Evolutionary conservation across 2,797 vertebrate species (phyloP).

Genomic region (Mus spretus): DNA sequence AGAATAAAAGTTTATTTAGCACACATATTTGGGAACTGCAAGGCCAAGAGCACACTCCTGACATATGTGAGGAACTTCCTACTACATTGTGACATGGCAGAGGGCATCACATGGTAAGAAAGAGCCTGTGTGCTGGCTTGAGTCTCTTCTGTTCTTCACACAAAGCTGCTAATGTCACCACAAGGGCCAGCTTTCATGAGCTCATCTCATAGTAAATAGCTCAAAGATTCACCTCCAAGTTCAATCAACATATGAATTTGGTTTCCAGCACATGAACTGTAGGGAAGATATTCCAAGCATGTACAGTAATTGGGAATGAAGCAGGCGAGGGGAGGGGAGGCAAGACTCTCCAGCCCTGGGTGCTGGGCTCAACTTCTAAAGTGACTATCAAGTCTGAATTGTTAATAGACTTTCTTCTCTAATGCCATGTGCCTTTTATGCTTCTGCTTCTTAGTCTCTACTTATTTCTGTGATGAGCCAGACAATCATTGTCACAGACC

Average conservation of each 20-base stretch:
- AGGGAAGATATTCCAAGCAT: background rate
- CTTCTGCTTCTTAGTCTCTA: background rate
- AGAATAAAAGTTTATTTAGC: background rate
- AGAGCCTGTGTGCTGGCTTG: background rate
- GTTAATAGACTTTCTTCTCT: background rate
- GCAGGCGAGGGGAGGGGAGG: background rate
- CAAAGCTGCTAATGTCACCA: background rate
- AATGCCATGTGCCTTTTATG: background rate
- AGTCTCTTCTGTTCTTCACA: background rate
- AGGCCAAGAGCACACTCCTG: background rate
- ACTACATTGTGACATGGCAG: background rate
- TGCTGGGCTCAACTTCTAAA: background rate
- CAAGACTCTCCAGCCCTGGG: too few species aligned
- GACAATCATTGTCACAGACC: background rate
- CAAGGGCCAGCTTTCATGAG: background rate
- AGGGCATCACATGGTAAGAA: background rate
- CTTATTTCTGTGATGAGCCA: background rate
- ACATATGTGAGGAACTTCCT: background rate
- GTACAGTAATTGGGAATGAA: background rate
- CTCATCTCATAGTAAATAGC: background rate
- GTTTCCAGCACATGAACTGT: background rate
- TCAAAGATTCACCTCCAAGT: background rate
- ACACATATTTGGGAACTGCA: background rate
- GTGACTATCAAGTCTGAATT: too few species aligned
- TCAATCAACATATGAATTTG: background rate